Evolutionary conservation across 2,888 invertebrate genomes (phyloP).

Genomic region (Cheilosia impressa): DNA sequence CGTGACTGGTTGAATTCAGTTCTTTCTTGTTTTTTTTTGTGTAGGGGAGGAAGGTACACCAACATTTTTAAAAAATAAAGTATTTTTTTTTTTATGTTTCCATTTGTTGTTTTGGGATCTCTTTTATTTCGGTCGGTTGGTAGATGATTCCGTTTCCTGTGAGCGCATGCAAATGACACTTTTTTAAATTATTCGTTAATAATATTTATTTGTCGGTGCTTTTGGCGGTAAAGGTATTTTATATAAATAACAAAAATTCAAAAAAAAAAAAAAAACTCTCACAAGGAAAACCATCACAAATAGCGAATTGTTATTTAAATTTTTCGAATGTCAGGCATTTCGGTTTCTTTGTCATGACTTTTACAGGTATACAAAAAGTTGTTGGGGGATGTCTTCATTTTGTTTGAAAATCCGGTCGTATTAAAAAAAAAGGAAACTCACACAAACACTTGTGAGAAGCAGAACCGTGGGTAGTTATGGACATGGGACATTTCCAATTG

Average conservation of each 20-base stretch:
- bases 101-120: conserved; percentile 23
- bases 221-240: conserved; percentile 67
- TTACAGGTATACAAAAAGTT: neutral
- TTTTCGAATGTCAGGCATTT: conserved; percentile 43
- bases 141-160: conserved; percentile 67
- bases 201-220: conserved; percentile 70
- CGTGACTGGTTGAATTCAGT: neutral
- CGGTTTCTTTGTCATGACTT: conserved; percentile 22
- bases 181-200: conserved; percentile 75
- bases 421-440: neutral
- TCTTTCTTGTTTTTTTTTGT: conserved; percentile 5
- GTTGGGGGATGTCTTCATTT: neutral
- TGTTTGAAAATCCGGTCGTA: neutral
- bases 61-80: conserved; percentile 48
- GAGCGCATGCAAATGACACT: conserved; percentile 74
- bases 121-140: conserved; percentile 2
- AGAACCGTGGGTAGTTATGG: no score
- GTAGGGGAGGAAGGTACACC: conserved; percentile 13
- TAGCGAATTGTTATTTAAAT: conserved; percentile 67
- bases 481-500: no score
- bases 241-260: neutral
- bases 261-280: conserved; percentile 11
- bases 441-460: neutral
- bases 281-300: conserved; percentile 26
- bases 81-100: conserved; percentile 63